These are phyloP conservation scores for Crotalus horridus DNA, from an alignment of 2,113 vertebrate species.

Conservation along the genomic window DNA sequence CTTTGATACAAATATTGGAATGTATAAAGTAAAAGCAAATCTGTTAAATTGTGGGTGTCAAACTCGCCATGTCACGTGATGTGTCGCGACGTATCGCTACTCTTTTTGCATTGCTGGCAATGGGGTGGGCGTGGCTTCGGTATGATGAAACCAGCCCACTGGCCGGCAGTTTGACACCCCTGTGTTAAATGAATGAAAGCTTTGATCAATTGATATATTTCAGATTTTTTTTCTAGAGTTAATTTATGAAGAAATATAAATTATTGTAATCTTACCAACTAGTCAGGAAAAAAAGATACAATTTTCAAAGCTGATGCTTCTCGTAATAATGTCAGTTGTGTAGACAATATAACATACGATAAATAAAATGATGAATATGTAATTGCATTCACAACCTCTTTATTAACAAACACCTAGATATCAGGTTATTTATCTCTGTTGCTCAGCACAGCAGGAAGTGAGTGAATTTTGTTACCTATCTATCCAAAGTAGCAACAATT, in stretches of 20 bases:
- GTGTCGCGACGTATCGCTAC: rapidly evolving
- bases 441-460: background rate
- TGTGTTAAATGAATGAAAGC: background rate
- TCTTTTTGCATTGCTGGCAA: too few species aligned
- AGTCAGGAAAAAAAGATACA: background rate
- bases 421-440: background rate
- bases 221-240: background rate
- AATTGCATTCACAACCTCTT: background rate
- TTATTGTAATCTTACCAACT: background rate
- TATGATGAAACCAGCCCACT: too few species aligned
- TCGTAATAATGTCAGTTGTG: background rate
- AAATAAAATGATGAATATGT: background rate
- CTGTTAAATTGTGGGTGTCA: too few species aligned
- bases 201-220: background rate
- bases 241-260: background rate
- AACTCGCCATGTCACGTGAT: rapidly evolving
- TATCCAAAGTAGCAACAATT: background rate
- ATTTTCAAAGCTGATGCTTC: background rate
- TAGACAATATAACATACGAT: background rate
- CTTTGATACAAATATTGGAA: background rate
- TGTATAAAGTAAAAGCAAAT: background rate
- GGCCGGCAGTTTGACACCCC: too few species aligned
- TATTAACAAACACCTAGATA: background rate
- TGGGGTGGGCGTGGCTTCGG: too few species aligned
- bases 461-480: background rate